Conservation (phyloP, 2,797 vertebrate species). For the Monodelphis domestica region DNA sequence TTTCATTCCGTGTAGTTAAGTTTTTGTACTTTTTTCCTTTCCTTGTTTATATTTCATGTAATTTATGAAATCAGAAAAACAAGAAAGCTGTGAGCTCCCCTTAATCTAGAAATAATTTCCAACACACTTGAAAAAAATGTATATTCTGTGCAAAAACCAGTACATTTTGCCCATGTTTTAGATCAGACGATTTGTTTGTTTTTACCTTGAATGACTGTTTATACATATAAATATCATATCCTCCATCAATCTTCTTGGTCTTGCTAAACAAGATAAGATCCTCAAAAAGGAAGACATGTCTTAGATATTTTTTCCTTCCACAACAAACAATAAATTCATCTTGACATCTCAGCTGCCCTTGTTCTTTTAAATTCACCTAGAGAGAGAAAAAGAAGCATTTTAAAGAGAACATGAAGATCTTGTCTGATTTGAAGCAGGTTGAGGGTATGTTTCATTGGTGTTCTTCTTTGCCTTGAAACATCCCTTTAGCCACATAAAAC, state of each 20-base stretch:
- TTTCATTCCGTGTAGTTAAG: neutral
- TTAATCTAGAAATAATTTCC: neutral
- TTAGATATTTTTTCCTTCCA: conserved; percentile 90
- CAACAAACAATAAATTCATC: conserved; percentile 92
- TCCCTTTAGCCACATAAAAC: neutral
- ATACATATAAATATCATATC: conserved; percentile 91
- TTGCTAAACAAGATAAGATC: conserved; percentile 94
- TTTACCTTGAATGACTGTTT: conserved; percentile 92
- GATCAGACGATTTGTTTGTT: neutral
- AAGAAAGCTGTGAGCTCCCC: neutral
- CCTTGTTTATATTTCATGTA: neutral
- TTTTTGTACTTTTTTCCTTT: neutral
- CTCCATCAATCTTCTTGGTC: conserved; percentile 91
- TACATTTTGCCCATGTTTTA: neutral
- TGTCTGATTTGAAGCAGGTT: neutral
- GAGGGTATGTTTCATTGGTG: neutral
- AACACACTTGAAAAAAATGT: neutral
- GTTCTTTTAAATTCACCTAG: conserved; percentile 92
- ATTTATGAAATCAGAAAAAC: neutral
- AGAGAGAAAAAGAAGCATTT: conserved; percentile 27
- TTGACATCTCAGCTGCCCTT: conserved; percentile 91
- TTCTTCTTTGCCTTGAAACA: neutral
- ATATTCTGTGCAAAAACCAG: neutral
- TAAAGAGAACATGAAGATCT: neutral
- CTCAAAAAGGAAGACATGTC: conserved; percentile 92